Evolutionary conservation across 1,140 invertebrate species (phyloP).

Genomic region (Eueides isabella): DNA sequence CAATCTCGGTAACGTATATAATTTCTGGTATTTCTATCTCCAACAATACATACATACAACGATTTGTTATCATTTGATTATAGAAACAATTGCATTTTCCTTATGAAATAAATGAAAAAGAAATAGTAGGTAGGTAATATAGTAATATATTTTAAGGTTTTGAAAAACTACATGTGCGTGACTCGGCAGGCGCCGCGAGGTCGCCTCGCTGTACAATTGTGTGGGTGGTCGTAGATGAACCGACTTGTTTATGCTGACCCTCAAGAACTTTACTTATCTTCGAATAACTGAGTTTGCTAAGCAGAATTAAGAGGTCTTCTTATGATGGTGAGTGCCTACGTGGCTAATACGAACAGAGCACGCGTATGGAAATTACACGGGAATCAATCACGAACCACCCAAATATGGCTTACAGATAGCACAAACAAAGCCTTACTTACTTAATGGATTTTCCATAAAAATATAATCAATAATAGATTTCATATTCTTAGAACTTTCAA

Average conservation of each 20-base stretch:
- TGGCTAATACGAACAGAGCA: constrained; percentile 76
- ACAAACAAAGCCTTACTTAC: constrained; percentile 67
- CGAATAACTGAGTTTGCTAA: constrained; percentile 30
- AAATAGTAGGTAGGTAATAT: constrained; percentile 25
- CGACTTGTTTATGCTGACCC: constrained; percentile 55
- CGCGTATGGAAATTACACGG: constrained; percentile 80
- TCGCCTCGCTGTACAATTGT: constrained; percentile 70
- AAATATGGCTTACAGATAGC: constrained; percentile 72
- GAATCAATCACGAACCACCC: constrained; percentile 78
- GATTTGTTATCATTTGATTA: background rate
- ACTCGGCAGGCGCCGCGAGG: constrained; percentile 77
- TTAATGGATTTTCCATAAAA: constrained; percentile 67
- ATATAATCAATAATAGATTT: constrained; percentile 36
- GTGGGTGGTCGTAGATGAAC: constrained; percentile 71
- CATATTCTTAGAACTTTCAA: background rate
- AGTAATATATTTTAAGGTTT: constrained; percentile 39
- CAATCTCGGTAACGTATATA: background rate
- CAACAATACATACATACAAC: no score
- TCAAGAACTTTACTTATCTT: constrained; percentile 49
- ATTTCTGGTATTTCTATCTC: background rate
- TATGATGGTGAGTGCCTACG: constrained; percentile 60
- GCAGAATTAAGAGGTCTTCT: constrained; percentile 40
- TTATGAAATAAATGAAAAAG: background rate
- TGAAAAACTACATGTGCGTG: constrained; percentile 78
- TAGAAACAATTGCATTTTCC: background rate